phyloP scores from a whole-genome alignment of 2,888 invertebrate genomes.

The Himalopsyche anomala region DNA sequence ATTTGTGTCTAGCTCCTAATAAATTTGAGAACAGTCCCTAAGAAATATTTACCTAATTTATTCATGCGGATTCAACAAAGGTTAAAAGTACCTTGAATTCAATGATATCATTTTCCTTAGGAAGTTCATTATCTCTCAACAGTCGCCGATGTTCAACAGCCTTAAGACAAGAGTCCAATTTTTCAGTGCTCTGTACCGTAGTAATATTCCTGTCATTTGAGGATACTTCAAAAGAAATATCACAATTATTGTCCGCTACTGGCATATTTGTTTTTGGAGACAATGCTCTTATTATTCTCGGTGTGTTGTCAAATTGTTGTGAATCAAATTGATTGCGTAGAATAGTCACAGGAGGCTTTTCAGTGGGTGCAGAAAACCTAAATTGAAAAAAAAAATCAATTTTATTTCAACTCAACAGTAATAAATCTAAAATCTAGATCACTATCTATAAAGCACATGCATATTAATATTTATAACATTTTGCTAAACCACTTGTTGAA shows the following conservation, averaged over 20 bases:
- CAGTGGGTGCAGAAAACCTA: slow-evolving; percentile 59
- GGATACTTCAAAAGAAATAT: not conserved
- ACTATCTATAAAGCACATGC: too few species aligned
- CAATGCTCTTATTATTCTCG: slow-evolving; percentile 61
- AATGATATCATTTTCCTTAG: slow-evolving; percentile 57
- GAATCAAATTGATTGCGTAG: slow-evolving; percentile 57
- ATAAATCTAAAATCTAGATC: too few species aligned
- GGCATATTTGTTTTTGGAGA: slow-evolving; percentile 51
- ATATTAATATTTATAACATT: too few species aligned
- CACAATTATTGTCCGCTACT: slow-evolving; percentile 58
- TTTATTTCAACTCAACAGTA: too few species aligned
- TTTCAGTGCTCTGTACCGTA: not conserved
- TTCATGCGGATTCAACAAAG: not conserved
- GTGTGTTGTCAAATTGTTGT: slow-evolving; percentile 57
- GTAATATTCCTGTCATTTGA: not conserved
- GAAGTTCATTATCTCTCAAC: slow-evolving; percentile 40
- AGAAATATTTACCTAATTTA: not conserved
- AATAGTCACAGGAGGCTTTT: slow-evolving; percentile 57
- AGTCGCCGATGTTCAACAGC: slow-evolving; percentile 49
- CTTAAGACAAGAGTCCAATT: not conserved
- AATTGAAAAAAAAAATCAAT: slow-evolving; percentile 5
- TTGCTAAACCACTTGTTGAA: too few species aligned
- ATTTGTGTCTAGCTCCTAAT: too few species aligned
- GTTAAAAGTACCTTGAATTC: slow-evolving; percentile 57
- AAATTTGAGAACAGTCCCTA: too few species aligned